Conservation (phyloP, 2,888 invertebrate species). For the Eubasilissa splendida region DNA sequence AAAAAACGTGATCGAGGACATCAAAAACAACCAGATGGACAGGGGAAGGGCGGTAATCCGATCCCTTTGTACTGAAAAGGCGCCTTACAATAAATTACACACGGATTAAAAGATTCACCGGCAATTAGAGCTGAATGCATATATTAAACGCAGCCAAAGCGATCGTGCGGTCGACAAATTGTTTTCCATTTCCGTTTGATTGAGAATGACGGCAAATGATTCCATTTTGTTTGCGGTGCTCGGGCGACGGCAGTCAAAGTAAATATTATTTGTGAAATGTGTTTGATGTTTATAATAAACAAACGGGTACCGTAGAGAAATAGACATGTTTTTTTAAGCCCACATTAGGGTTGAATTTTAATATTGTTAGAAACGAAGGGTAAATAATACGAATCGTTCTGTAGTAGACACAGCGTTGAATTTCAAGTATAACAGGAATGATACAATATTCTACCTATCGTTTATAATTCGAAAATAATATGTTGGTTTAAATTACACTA, state of each 20-base stretch:
- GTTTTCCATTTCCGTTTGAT: constrained; percentile 19
- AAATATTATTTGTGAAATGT: background rate
- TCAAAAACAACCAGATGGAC: constrained; percentile 32
- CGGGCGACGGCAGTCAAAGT: constrained; percentile 4
- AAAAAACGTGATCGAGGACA: constrained; percentile 35
- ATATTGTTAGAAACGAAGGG: constrained; percentile 13
- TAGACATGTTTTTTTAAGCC: constrained; percentile 18
- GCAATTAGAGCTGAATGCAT: constrained; percentile 24
- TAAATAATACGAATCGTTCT: background rate
- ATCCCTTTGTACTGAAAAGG: background rate
- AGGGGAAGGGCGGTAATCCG: background rate
- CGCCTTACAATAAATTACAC: constrained; percentile 37
- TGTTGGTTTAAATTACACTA: too few relatives aligned
- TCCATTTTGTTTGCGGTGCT: constrained; percentile 10
- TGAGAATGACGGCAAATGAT: constrained; percentile 23
- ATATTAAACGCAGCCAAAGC: constrained; percentile 8
- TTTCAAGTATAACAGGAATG: too few relatives aligned
- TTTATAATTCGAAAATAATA: too few relatives aligned
- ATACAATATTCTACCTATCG: too few relatives aligned
- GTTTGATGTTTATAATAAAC: constrained; percentile 28
- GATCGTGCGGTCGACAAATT: constrained; percentile 17
- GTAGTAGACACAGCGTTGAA: too few relatives aligned
- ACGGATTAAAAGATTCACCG: constrained; percentile 34
- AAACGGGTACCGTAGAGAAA: background rate
- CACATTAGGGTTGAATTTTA: constrained; percentile 18